phyloP scores from a whole-genome alignment of 2,888 invertebrate genomes.

The Apeira syringaria region DNA sequence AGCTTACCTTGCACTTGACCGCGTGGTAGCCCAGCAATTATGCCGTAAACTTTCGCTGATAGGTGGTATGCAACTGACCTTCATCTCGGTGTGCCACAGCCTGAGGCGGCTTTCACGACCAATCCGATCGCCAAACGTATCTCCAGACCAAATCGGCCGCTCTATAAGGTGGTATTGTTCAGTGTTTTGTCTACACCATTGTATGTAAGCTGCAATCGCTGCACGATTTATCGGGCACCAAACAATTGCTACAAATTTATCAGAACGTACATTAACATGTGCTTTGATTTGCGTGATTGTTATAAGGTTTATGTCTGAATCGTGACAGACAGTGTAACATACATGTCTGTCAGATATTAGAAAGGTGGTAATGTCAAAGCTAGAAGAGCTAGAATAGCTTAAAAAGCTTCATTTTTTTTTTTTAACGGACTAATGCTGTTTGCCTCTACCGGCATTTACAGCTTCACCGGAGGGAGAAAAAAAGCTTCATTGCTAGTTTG shows the following conservation, averaged over 20 bases:
- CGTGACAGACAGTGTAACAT: constrained; percentile 16
- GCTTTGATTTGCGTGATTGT: constrained; percentile 10
- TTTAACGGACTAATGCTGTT: too few relatives aligned
- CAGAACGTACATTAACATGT: constrained; percentile 9
- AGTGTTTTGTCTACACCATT: constrained; percentile 8
- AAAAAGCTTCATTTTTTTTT: too few relatives aligned
- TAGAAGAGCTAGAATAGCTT: too few relatives aligned
- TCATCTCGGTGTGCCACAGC: constrained; percentile 56
- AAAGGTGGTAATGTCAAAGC: too few relatives aligned
- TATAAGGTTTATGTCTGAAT: constrained; percentile 17
- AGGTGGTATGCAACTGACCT: constrained; percentile 56
- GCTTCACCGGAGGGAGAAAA: too few relatives aligned
- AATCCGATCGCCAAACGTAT: constrained; percentile 31
- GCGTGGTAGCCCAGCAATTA: constrained; percentile 48
- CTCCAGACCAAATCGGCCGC: constrained; percentile 6
- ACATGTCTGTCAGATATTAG: constrained; percentile 14
- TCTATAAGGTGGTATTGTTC: constrained; percentile 14
- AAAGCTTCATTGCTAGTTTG: too few relatives aligned
- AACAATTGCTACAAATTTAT: constrained; percentile 18
- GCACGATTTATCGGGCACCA: constrained; percentile 10
- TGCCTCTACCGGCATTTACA: too few relatives aligned
- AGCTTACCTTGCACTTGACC: constrained; percentile 68
- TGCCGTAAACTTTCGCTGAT: constrained; percentile 70
- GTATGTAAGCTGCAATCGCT: constrained; percentile 20
- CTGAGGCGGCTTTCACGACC: constrained; percentile 65